Conservation (phyloP, 2,888 invertebrate genomes). For the Athrips mouffetella region DNA sequence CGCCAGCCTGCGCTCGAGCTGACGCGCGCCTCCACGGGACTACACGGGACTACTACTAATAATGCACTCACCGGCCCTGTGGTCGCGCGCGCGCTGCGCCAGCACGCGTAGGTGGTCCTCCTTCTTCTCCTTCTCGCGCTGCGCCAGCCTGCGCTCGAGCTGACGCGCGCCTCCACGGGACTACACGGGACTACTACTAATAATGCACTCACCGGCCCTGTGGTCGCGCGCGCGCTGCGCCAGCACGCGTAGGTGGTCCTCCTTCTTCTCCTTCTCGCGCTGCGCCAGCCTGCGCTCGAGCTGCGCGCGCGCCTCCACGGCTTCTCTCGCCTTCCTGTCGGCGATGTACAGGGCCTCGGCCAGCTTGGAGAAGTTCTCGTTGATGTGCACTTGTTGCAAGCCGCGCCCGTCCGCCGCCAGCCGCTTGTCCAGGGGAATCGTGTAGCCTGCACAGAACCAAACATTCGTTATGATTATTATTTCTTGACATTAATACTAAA, state of each 20-base stretch:
- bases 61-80: too few species aligned
- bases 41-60: too few species aligned
- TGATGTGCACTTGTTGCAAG: constrained; percentile 97
- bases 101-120: constrained; percentile 95
- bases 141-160: constrained; percentile 96
- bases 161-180: constrained; percentile 98
- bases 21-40: too few species aligned
- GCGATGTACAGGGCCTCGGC: constrained; percentile 99
- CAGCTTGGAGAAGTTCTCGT: constrained; percentile 99
- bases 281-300: constrained; percentile 97
- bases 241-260: constrained; percentile 93
- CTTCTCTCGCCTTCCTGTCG: constrained; percentile 96
- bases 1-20: too few species aligned
- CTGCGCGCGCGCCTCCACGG: constrained; percentile 97
- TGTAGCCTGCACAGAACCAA: constrained; percentile 83
- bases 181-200: background rate
- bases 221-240: constrained; percentile 98
- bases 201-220: constrained; percentile 85
- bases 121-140: constrained; percentile 98
- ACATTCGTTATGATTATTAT: background rate
- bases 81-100: constrained; percentile 97
- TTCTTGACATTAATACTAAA: background rate
- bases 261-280: constrained; percentile 98
- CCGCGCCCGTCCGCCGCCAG: constrained; percentile 99
- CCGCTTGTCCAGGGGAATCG: constrained; percentile 98